Evolutionary conservation across 2,113 vertebrate genomes (phyloP), one percentile per base, ranked within the genome.

Genomic region (Anoplopoma fimbria): DNA sequence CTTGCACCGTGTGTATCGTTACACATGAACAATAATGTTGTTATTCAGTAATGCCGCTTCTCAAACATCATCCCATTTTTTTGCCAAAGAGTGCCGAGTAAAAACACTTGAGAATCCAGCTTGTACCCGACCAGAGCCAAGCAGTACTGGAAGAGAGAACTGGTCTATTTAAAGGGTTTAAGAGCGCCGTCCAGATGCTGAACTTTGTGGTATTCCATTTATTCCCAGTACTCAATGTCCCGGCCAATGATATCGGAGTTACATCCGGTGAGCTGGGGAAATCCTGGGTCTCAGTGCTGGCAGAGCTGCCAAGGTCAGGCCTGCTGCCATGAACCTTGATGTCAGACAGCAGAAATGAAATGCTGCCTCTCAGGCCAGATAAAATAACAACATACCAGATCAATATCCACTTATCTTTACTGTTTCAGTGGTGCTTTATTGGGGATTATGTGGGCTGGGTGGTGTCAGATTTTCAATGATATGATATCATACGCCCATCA

Each of bases 211-310:
- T 83, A 89, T 91, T 90, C 77, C 90, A 84, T 82, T 84, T 92
- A 83, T 88, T 90, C 84, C 85, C 85, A 91, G 93, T 87, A 94
- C 93, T 93, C 81, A 15, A 86, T 93, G 92, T 94, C 77, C 93
- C 38, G 72, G 89, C 91, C 93, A 90, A 80, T 49, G 88, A 92
- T 90, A 92, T 90, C 81, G 1, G 75, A 91, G 91, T 84, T 89
- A 86, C 89, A 89, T 93, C 91, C 91, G 69, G 86, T 71, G 73
- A 82, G 79, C 86, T 75, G 81, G 75, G 89, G 90, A 87, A 90
- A 92, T 93, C 93, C 92, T 91, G 89, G 90, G 87, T 88, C 82
- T 85, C 64, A 25, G 76, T 67, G 69, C 80, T 83, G 89, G 78
- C 45, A 78, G 89, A 0, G 53, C 78, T 83, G 88, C 89, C 82